Evolutionary conservation across 2,113 vertebrate genomes (phyloP), one percentile per base, ranked within the genome.

Genomic region (Stigmatopora argus): DNA sequence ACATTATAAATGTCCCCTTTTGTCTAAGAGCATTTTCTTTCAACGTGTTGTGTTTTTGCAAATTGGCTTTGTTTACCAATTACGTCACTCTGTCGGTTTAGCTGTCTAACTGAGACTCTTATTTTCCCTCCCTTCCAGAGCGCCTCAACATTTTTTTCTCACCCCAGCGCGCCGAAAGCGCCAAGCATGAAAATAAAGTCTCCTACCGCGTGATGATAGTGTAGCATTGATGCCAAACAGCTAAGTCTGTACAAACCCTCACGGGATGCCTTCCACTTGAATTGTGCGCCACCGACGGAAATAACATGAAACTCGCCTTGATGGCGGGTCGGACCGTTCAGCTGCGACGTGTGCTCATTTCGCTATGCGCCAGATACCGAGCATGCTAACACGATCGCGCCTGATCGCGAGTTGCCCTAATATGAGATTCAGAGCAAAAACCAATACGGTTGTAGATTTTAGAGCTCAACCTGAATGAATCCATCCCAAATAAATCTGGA

Each of bases 321-420:
- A 45, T 57, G 58, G 23, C 34, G 23, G 21, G 14, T 15, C 63
- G n/a, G 53, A 56, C 15, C 59, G 26, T 70, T 66, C 62, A 69
- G 61, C n/a, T 60, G 34, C 21, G 23, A 52, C 51, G 46, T 18
- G 10, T 2, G 34, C 65, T 68, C 55, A 45, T 41, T 69, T 15
- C 14, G 19, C 23, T 53, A 66, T 34, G 34, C 11, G 31, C 35
- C 41, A 45, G 3, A 12, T 59, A 53, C 44, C 31, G 17, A 17
- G 51, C 15, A 56, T 7, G 53, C 21, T 23, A 15, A 56, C 53
- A 26, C 53, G 1, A 56, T 5, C 14, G 3, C 2, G 19, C 1
- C 64, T 41, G 62, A 78, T 71, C 59, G 61, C 41, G 67, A 77
- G 65, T 71, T 48, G 69, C 69, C 76, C 12, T 53, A 3, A 12